These are phyloP conservation scores for Oligia strigilis DNA, from an alignment of 2,888 invertebrate genomes.

Conservation along the genomic window DNA sequence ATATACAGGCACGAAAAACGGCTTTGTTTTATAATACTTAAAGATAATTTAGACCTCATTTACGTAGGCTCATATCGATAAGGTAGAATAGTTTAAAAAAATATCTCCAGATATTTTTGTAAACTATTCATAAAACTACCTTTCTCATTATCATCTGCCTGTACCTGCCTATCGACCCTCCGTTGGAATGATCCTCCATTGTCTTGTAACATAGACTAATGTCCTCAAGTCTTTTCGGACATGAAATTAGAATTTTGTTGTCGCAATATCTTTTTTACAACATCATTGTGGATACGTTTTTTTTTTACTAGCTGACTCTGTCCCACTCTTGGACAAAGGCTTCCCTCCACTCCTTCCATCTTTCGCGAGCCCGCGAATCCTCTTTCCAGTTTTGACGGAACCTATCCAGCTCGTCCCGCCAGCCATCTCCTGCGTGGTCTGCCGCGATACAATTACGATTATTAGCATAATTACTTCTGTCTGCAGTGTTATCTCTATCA, in stretches of 20 bases:
- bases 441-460: background rate
- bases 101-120: background rate
- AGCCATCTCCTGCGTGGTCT: no score
- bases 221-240: background rate
- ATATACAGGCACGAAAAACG: no score
- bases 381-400: no score
- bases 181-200: background rate
- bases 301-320: no score
- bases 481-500: conserved; percentile 23
- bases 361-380: no score
- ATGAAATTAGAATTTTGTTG: background rate
- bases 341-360: no score
- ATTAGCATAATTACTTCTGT: conserved; percentile 16
- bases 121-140: background rate
- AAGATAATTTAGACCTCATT: no score
- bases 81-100: no score
- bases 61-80: no score
- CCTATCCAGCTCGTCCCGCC: no score
- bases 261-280: background rate
- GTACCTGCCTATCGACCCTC: background rate
- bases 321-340: no score
- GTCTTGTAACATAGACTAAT: background rate
- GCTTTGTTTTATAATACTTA: background rate
- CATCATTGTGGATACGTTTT: no score
- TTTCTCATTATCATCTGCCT: background rate